A percentile compares a stretch with the other conserved stretches of the same genome.
These are phyloP conservation scores for Drosophila equinoxialis DNA, from an alignment of 1,140 invertebrate species.

Conservation along the genomic window DNA sequence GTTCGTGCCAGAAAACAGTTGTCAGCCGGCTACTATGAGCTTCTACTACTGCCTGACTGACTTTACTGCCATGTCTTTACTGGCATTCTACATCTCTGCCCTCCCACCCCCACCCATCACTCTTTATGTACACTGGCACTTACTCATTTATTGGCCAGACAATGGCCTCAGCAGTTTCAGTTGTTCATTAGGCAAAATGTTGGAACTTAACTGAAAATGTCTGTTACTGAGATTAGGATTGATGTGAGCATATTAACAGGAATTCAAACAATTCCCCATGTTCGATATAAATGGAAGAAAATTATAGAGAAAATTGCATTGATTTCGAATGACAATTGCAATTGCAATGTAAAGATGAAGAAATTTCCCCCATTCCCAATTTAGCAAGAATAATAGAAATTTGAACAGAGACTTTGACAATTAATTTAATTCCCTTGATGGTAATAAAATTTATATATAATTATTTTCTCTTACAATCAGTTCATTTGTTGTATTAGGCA, in stretches of 20 bases:
- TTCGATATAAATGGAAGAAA: background rate
- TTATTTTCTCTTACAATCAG: too few species aligned
- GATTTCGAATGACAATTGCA: background rate
- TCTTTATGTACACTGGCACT: slow-evolving; percentile 35
- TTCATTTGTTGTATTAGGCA: background rate
- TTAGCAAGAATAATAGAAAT: background rate
- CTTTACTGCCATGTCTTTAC: slow-evolving; percentile 16
- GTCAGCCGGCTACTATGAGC: slow-evolving; percentile 47
- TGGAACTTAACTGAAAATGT: slow-evolving; percentile 42
- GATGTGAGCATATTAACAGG: slow-evolving; percentile 70
- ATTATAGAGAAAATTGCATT: slow-evolving; percentile 16
- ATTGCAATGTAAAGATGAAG: too few species aligned
- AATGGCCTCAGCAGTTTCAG: slow-evolving; percentile 29
- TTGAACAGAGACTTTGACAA: background rate
- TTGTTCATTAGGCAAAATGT: slow-evolving; percentile 52
- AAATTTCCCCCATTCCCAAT: too few species aligned
- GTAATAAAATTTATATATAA: too few species aligned
- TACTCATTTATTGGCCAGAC: slow-evolving; percentile 68
- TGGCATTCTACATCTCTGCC: background rate
- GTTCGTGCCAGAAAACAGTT: slow-evolving; percentile 76
- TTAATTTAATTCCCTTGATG: too few species aligned
- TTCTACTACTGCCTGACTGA: slow-evolving; percentile 4
- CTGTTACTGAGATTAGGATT: slow-evolving; percentile 57
- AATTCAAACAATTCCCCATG: slow-evolving; percentile 27
- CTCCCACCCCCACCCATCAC: background rate